Evolutionary conservation across 2,113 vertebrate species (phyloP).

Genomic region (Melanotaenia duboulayi): DNA sequence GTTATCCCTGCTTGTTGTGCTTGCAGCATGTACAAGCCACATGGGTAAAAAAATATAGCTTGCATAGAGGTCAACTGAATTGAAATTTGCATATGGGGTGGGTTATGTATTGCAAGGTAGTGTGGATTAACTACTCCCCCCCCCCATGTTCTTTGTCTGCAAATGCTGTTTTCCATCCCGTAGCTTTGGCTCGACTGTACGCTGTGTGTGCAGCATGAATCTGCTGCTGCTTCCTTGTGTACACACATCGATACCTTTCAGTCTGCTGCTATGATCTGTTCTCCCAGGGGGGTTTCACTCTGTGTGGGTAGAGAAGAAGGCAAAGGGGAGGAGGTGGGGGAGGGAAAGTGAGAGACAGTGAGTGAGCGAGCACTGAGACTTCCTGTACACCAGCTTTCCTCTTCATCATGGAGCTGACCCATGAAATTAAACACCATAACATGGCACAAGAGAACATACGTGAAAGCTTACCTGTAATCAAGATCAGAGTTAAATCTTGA

Average conservation of each 20-base stretch:
- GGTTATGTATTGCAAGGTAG: too few relatives aligned
- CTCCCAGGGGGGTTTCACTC: conserved; percentile 41
- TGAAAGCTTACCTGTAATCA: conserved; percentile 13
- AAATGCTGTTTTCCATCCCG: neutral
- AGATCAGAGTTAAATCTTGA: neutral
- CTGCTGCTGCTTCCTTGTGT: conserved; percentile 34
- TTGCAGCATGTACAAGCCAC: neutral
- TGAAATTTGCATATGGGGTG: neutral
- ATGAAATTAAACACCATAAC: conserved; percentile 77
- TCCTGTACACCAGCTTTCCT: conserved; percentile 68
- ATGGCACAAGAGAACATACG: conserved; percentile 31
- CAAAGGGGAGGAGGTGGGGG: neutral
- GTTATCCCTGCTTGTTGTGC: neutral
- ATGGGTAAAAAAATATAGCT: neutral
- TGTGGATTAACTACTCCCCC: too few relatives aligned
- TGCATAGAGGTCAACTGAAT: too few relatives aligned
- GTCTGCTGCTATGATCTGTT: conserved; percentile 69
- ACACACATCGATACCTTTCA: conserved; percentile 74
- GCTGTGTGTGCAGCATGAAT: conserved; percentile 26
- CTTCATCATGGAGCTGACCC: conserved; percentile 76
- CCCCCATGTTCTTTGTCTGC: neutral
- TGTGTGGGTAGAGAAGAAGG: conserved; percentile 41
- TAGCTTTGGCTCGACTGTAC: conserved; percentile 36
- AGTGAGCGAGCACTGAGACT: conserved; percentile 58
- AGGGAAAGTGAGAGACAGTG: conserved; percentile 48